Evolutionary conservation across 30 jellyfish, hydroid and myxozoan genomes (phyloP), one percentile per base, ranked within the genome.

Genomic region (Aurelia aurita complex sp. Pacific): DNA sequence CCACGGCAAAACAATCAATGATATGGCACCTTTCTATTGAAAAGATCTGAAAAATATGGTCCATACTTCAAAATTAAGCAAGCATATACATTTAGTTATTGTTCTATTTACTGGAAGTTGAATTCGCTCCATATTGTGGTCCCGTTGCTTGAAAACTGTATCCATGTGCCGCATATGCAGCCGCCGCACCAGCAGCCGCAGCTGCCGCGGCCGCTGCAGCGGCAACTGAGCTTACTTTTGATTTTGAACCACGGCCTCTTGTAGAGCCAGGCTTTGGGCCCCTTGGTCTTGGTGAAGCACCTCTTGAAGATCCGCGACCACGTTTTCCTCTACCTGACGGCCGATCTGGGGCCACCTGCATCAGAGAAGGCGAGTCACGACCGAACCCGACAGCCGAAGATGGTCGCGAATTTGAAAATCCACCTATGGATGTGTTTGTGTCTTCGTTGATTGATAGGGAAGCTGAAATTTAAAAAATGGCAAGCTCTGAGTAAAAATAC

Each of bases 161-260:
- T 3, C 98, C 98, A 83, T 94, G 91, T 1, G 97, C 97, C 5
- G 98, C 98, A 79, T 94, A 94, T 23, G 98, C 98, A 23, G 98
- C 98, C 4, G 97, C 98, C 14, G 97, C 89, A 4, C 96, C 98
- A 2, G 98, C 98, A 17, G 97, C 97, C 36, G 97, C 98, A 40
- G 97, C 98, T 7, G 98, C 98, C 13, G 97, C 97, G 12, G 98
- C 98, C 6, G 98, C 98, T 64, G 97, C 98, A 50, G 98, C 92
- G 59, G 95, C 96, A 40, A 94, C 61, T 17, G 97, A 84, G 36
- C 96, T 97, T 17, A 91, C 81, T 67, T 79, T 88, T 13, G 97
- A 77, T 66, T 94, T 94, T 17, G 91, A 80, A 7, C 98, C 96
- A 40, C 95, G 96, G 15, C 98, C 97, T 38, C 95, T 80, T 3